Percentiles rank a stretch among this genome's conserved stretches.
These are phyloP conservation scores for Danio kyathit DNA, from an alignment of 2,797 vertebrate species.

Conservation along the genomic window DNA sequence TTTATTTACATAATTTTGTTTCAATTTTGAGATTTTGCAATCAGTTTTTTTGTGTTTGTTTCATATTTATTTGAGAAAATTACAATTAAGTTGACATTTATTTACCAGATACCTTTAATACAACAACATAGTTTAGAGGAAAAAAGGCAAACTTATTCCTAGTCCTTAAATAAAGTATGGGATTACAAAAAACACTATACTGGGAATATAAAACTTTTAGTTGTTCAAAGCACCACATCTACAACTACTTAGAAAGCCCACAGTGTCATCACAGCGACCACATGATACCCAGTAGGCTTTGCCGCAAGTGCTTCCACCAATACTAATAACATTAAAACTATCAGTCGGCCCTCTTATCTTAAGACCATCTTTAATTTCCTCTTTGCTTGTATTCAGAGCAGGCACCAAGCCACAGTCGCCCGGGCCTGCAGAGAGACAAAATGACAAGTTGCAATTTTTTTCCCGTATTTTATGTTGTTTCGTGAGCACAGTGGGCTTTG, in stretches of 20 bases:
- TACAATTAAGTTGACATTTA: background rate
- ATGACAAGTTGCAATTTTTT: slow-evolving; percentile 44
- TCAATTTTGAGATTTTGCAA: no score
- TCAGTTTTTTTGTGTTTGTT: no score
- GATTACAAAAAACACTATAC: background rate
- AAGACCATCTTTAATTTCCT: slow-evolving; percentile 54
- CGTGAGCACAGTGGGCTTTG: slow-evolving; percentile 11
- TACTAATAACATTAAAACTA: slow-evolving; percentile 52
- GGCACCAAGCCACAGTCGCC: slow-evolving; percentile 4
- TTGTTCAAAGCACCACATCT: slow-evolving; percentile 19
- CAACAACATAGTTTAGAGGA: background rate
- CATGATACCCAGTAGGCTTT: slow-evolving; percentile 16
- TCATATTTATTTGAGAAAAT: no score
- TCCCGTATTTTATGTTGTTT: background rate
- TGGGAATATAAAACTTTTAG: background rate
- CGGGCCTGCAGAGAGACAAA: slow-evolving; percentile 25
- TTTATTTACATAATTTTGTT: no score
- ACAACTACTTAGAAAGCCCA: slow-evolving; percentile 17
- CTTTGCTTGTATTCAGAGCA: slow-evolving; percentile 49
- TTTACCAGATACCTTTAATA: background rate
- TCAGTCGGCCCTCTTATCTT: slow-evolving; percentile 41
- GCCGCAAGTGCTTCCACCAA: slow-evolving; percentile 20
- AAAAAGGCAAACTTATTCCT: background rate
- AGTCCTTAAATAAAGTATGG: background rate
- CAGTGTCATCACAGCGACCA: background rate